A percentile compares a stretch with the other conserved stretches of the same genome.
Evolutionary conservation across 92 coral and sea anemone genomes (phyloP).

Genomic region (Paramuricea clavata): DNA sequence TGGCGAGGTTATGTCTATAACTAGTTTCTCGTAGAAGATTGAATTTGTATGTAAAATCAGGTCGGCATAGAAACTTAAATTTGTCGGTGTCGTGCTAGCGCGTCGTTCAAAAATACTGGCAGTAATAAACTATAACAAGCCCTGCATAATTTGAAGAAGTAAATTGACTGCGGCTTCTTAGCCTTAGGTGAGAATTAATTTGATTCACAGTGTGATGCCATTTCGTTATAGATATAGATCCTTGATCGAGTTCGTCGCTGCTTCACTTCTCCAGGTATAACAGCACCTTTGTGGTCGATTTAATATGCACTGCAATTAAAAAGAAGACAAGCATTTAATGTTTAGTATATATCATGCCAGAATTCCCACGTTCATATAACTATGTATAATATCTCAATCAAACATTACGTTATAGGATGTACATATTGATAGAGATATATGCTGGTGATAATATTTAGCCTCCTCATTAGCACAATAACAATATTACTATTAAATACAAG

Average conservation of each 20-base stretch:
- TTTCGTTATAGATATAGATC: background rate
- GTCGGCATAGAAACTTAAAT: too few relatives aligned
- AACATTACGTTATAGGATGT: background rate
- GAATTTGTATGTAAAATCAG: too few relatives aligned
- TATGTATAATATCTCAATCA: conserved; percentile 4
- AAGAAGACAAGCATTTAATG: background rate
- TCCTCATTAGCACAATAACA: background rate
- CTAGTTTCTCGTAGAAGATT: background rate
- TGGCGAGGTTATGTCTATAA: too few relatives aligned
- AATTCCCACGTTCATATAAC: background rate
- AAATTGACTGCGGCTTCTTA: background rate
- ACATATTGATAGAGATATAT: background rate
- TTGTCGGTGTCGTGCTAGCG: background rate
- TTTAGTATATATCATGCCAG: background rate
- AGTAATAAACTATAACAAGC: background rate
- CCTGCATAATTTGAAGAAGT: background rate
- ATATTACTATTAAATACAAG: background rate
- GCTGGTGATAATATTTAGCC: background rate
- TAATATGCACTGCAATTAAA: background rate
- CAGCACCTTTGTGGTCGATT: background rate
- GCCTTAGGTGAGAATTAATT: background rate
- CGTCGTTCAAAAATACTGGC: background rate
- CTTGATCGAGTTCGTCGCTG: background rate
- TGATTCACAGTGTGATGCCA: conserved; percentile 14
- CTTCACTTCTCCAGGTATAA: background rate